Evolutionary conservation across 2,888 invertebrate species (phyloP).

Genomic region (Chydorus sphaericus): DNA sequence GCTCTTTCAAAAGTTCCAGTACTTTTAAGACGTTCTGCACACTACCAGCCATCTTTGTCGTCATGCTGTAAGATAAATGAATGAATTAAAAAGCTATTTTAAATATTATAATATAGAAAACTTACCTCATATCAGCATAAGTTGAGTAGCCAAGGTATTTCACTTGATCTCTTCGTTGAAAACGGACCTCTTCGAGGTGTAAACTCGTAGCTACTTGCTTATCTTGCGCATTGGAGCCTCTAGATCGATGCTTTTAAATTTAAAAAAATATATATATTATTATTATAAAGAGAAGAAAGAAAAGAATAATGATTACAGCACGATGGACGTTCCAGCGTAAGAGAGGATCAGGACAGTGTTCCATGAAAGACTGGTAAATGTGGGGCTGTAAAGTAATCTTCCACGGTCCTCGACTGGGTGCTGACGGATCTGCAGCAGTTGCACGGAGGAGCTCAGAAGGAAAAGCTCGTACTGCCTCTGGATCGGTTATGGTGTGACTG

Average conservation of each 20-base stretch:
- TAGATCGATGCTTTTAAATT: slow-evolving; percentile 46
- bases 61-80: too few relatives aligned
- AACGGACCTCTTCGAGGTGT: slow-evolving; percentile 61
- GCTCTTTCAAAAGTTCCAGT: slow-evolving; percentile 45
- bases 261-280: too few relatives aligned
- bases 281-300: too few relatives aligned
- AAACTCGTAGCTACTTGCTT: slow-evolving; percentile 44
- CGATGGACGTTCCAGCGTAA: slow-evolving; percentile 75
- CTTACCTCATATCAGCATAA: slow-evolving; percentile 67
- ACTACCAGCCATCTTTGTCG: slow-evolving; percentile 80
- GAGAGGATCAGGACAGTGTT: slow-evolving; percentile 64
- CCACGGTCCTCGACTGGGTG: slow-evolving; percentile 61
- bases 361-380: slow-evolving; percentile 57
- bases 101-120: too few relatives aligned
- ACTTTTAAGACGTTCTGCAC: slow-evolving; percentile 55
- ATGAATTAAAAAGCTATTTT: too few relatives aligned
- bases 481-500: slow-evolving; percentile 48
- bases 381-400: slow-evolving; percentile 57
- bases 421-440: slow-evolving; percentile 43
- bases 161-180: slow-evolving; percentile 48
- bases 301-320: too few relatives aligned
- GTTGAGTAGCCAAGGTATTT: slow-evolving; percentile 59
- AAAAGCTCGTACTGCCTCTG: slow-evolving; percentile 50
- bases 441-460: slow-evolving; percentile 49
- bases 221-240: slow-evolving; percentile 49